These are phyloP conservation scores for Ailuropoda melanoleuca DNA, from an alignment of 2,113 vertebrate genomes.

Conservation along the genomic window DNA sequence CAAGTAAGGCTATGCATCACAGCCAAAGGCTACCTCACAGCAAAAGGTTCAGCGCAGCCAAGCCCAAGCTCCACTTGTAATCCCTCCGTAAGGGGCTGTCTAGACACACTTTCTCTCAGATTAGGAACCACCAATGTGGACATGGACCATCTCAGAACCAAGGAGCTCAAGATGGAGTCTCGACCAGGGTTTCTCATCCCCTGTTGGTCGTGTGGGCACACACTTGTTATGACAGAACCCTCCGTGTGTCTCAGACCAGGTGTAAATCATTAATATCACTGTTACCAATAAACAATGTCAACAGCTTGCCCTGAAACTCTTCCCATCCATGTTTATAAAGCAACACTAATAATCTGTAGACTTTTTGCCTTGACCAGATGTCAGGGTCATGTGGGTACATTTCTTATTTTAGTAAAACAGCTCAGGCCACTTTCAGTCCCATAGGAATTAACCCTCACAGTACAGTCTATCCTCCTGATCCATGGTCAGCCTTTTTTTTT, in stretches of 20 bases:
- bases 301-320: not conserved
- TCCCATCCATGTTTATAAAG: not conserved
- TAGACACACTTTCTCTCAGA: not conserved
- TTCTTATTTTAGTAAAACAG: not conserved
- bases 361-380: not conserved
- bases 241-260: not conserved
- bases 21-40: not conserved
- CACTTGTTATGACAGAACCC: not conserved
- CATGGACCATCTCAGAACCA: not conserved
- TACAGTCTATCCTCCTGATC: not conserved
- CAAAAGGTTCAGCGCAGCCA: not conserved
- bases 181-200: not conserved
- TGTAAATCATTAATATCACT: not conserved
- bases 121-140: not conserved
- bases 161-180: not conserved
- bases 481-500: not conserved
- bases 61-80: not conserved
- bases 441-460: not conserved
- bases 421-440: not conserved
- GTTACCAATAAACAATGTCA: not conserved
- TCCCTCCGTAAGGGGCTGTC: not conserved
- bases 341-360: not conserved
- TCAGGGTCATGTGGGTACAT: not conserved
- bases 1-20: not conserved
- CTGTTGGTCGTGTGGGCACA: not conserved